Evolutionary conservation across 1,140 invertebrate genomes (phyloP).

Genomic region (Ditylenchus dipsaci): DNA sequence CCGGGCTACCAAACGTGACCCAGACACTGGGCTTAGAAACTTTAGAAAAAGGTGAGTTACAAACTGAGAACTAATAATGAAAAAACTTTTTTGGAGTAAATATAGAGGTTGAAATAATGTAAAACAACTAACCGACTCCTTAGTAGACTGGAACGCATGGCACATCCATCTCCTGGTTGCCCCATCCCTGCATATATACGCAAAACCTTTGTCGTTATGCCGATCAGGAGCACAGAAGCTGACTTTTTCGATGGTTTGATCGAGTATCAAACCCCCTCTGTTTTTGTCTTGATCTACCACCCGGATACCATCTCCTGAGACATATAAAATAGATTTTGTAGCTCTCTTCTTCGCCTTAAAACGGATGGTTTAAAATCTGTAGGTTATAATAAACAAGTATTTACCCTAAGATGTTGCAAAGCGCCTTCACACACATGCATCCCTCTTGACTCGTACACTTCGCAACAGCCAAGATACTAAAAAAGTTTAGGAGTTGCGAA

Average conservation of each 20-base stretch:
- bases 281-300: slow-evolving; percentile 98
- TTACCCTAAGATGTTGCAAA: slow-evolving; percentile 69
- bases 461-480: slow-evolving; percentile 92
- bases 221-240: slow-evolving; percentile 98
- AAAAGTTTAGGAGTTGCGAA: too few species aligned
- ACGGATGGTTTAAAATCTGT: background rate
- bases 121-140: slow-evolving; percentile 66
- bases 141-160: slow-evolving; percentile 90
- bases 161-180: slow-evolving; percentile 94
- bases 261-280: slow-evolving; percentile 81
- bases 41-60: background rate
- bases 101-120: background rate
- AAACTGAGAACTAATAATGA: background rate
- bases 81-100: background rate
- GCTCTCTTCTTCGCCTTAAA: slow-evolving; percentile 75
- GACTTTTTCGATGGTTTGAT: slow-evolving; percentile 99
- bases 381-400: background rate
- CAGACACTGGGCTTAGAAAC: too few species aligned
- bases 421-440: slow-evolving; percentile 99
- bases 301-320: slow-evolving; percentile 90
- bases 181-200: slow-evolving; percentile 80
- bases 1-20: too few species aligned
- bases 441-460: slow-evolving; percentile 96
- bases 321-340: slow-evolving; percentile 82
- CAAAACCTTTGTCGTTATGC: slow-evolving; percentile 94